Base-by-base conservation (phyloP, 1,140 invertebrate species). In the Aphaenogaster ashmeadi region DNA sequence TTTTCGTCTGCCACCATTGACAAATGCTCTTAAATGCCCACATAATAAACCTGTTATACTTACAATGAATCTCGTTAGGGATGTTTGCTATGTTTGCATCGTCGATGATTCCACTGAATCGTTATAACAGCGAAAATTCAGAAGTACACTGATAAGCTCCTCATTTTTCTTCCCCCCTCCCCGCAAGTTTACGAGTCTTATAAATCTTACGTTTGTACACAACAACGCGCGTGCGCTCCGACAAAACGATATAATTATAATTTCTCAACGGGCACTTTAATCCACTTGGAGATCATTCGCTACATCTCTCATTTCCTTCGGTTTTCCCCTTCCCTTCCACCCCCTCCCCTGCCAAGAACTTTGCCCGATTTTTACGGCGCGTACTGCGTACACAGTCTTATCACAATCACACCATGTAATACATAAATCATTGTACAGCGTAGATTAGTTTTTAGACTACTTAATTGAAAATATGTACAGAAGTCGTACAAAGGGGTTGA, bases 401-500 rank as follows among this genome's bases (percentile, higher is more conserved):
- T 95, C 95, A 95, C 95, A 95, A 94, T 95, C 94, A 93, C 93
- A 92, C 92, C 87, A 93, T 90, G 91, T 92, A 91, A 93, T 92
- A 93, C 91, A 93, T 91, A 91, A 93, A 93, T 94, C 92, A 94
- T 94, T 94, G 91, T 94, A 94, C 93, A 94, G 89, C 47, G 36
- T 92, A 90, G 91, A 94, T 94, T 94, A 92, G 92, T 94, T 83
- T 94, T 81, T 94, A 93, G 81, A 90, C 94, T 95, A 95, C 90
- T 94, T 94, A 95, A 93, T 92, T 89, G 90, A 89, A 80, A 94
- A 84, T 95, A 95, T 95, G 92, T 95, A 95, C 95, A 95, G 80
- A 92, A 92, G 87, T 91, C 72, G 80, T 90, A 89, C 77, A 86
- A 88, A 79, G 87, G 56, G 83, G 62, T 86, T 83, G 75, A 80